Percentiles rank a stretch among this genome's conserved stretches.
phyloP scores from a whole-genome alignment of 2,888 invertebrate species.

The Drosophila cognata region DNA sequence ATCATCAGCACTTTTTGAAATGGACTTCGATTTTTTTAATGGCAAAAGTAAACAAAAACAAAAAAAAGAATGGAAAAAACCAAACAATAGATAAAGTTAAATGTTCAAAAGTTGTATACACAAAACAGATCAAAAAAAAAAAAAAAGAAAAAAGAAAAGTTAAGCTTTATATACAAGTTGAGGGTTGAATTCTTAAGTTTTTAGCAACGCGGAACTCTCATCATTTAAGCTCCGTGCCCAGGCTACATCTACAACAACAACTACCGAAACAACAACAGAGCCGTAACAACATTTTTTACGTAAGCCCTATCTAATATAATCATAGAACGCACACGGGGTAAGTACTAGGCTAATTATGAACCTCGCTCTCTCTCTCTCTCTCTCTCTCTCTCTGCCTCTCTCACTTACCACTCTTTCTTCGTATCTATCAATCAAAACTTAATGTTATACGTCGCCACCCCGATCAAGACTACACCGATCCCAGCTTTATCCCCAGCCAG shows the following conservation, averaged over 20 bases:
- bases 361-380: constrained; percentile 37
- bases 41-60: constrained; percentile 54
- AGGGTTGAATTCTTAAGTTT: constrained; percentile 80
- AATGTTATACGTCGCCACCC: constrained; percentile 25
- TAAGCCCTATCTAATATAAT: constrained; percentile 70
- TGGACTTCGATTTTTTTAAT: constrained; percentile 85
- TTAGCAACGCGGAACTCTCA: constrained; percentile 70
- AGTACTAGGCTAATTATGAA: constrained; percentile 77
- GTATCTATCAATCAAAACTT: constrained; percentile 25
- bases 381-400: constrained; percentile 9
- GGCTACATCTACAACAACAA: constrained; percentile 59
- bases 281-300: constrained; percentile 61
- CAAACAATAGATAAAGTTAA: constrained; percentile 40
- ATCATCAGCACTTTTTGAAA: constrained; percentile 84
- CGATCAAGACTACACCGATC: constrained; percentile 5
- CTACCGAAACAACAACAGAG: constrained; percentile 50
- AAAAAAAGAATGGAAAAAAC: constrained; percentile 24
- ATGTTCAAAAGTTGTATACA: constrained; percentile 58
- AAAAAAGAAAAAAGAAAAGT: constrained; percentile 49
- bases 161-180: constrained; percentile 80
- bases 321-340: constrained; percentile 60
- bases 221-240: constrained; percentile 60
- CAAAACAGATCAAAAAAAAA: constrained; percentile 49
- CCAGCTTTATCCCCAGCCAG: constrained; percentile 10
- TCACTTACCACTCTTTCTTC: constrained; percentile 20